phyloP scores from a whole-genome alignment of 35 echinoderm and acorn worm genomes.

The Nesometra sesokonis region DNA sequence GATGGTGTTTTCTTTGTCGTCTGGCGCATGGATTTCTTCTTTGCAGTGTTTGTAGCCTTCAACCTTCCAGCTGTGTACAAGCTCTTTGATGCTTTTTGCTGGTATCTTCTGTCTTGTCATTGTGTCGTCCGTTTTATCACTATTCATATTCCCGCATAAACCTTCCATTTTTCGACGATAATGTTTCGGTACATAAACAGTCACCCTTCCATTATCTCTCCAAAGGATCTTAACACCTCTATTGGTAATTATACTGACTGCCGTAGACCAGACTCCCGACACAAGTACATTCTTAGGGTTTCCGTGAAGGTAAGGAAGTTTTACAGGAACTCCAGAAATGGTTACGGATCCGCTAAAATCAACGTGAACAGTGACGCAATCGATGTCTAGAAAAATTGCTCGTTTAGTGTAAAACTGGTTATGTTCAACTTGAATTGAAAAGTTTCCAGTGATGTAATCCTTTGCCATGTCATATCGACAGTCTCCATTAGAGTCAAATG shows the following conservation, averaged over 20 bases:
- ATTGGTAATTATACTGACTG: constrained; percentile 16
- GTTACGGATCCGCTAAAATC: constrained; percentile 26
- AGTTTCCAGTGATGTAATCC: neutral
- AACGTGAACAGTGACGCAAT: constrained; percentile 41
- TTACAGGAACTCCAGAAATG: constrained; percentile 26
- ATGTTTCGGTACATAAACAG: neutral
- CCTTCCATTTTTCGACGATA: constrained; percentile 22
- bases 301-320: constrained; percentile 31
- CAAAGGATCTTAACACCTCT: constrained; percentile 35
- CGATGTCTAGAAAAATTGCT: constrained; percentile 19
- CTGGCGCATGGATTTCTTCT: neutral
- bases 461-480: neutral
- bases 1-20: neutral
- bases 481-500: neutral
- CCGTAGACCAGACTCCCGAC: neutral
- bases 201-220: constrained; percentile 10
- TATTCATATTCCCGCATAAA: constrained; percentile 62
- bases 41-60: constrained; percentile 38
- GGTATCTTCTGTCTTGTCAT: constrained; percentile 50
- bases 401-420: neutral
- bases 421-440: neutral
- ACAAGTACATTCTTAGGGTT: constrained; percentile 28
- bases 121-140: constrained; percentile 24
- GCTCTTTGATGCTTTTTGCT: constrained; percentile 17
- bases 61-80: constrained; percentile 73